Evolutionary conservation across 2,797 vertebrate species (phyloP).

Genomic region (Pempheris klunzingeri): DNA sequence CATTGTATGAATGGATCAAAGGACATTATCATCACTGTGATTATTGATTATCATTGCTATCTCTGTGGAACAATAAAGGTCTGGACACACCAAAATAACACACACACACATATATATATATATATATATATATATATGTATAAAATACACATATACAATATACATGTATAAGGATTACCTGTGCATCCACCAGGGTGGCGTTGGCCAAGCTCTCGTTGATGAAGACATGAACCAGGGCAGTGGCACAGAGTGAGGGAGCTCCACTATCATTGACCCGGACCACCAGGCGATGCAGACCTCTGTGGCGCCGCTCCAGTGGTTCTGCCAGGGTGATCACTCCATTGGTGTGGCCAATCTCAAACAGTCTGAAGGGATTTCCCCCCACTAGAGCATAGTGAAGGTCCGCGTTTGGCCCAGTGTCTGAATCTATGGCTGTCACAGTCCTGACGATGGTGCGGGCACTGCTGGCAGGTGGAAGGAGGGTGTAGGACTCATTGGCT

Average conservation of each 20-base stretch:
- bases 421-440: slow-evolving; percentile 90
- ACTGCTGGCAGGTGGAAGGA: slow-evolving; percentile 92
- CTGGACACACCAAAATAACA: slow-evolving; percentile 10
- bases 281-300: slow-evolving; percentile 94
- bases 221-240: slow-evolving; percentile 93
- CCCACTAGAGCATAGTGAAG: slow-evolving; percentile 92
- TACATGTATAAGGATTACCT: slow-evolving; percentile 77
- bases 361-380: slow-evolving; percentile 95
- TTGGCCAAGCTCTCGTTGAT: slow-evolving; percentile 97
- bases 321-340: slow-evolving; percentile 96
- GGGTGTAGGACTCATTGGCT: slow-evolving; percentile 91
- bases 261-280: slow-evolving; percentile 97
- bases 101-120: no score
- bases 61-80: slow-evolving; percentile 51
- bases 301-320: slow-evolving; percentile 93
- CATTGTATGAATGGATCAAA: slow-evolving; percentile 57
- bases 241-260: slow-evolving; percentile 92
- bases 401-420: slow-evolving; percentile 93
- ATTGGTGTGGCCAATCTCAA: slow-evolving; percentile 92
- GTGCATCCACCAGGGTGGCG: slow-evolving; percentile 92
- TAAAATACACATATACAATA: no score
- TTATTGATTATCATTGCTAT: slow-evolving; percentile 52
- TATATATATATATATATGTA: no score
- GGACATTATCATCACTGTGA: slow-evolving; percentile 49
- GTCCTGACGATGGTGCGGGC: slow-evolving; percentile 93